These are phyloP conservation scores for Cryptocheilus praepositus DNA, from an alignment of 2,888 invertebrate species.

Conservation along the genomic window DNA sequence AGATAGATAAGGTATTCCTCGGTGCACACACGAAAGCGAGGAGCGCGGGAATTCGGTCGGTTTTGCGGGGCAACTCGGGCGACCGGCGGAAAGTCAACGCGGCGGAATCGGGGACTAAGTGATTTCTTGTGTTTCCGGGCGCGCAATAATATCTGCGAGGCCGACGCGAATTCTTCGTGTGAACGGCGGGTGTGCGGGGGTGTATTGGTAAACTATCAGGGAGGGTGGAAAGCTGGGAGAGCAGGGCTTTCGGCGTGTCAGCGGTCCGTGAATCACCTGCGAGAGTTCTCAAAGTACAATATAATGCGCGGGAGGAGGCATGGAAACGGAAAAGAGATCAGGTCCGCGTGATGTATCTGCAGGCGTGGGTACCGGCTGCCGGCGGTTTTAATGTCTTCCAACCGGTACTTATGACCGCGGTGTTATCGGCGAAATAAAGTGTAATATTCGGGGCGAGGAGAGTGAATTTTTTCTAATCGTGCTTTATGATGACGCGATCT, in stretches of 20 bases:
- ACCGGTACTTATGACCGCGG: conserved; percentile 32
- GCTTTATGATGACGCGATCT: too few relatives aligned
- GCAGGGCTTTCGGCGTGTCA: conserved; percentile 35
- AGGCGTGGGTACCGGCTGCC: conserved; percentile 37
- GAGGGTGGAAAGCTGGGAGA: conserved; percentile 7
- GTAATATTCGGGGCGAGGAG: background rate
- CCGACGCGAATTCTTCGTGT: too few relatives aligned
- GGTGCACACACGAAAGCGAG: conserved; percentile 6
- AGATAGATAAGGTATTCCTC: conserved; percentile 47
- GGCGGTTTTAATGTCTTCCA: conserved; percentile 29
- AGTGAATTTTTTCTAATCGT: too few relatives aligned
- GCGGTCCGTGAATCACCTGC: conserved; percentile 47
- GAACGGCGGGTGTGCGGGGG: conserved; percentile 14
- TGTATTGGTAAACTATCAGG: conserved; percentile 39
- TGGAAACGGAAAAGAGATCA: conserved; percentile 34
- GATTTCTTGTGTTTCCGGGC: conserved; percentile 60
- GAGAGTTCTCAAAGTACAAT: conserved; percentile 46
- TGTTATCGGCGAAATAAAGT: conserved; percentile 13
- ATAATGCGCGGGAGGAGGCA: conserved; percentile 36
- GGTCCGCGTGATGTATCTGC: conserved; percentile 27
- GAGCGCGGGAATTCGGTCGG: conserved; percentile 29
- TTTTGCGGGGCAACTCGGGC: conserved; percentile 42
- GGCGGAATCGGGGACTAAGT: conserved; percentile 57
- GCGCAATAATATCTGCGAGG: conserved; percentile 42
- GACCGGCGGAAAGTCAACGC: conserved; percentile 55